These are phyloP conservation scores for Allygus modestus DNA, from an alignment of 2,888 invertebrate genomes.

Conservation along the genomic window DNA sequence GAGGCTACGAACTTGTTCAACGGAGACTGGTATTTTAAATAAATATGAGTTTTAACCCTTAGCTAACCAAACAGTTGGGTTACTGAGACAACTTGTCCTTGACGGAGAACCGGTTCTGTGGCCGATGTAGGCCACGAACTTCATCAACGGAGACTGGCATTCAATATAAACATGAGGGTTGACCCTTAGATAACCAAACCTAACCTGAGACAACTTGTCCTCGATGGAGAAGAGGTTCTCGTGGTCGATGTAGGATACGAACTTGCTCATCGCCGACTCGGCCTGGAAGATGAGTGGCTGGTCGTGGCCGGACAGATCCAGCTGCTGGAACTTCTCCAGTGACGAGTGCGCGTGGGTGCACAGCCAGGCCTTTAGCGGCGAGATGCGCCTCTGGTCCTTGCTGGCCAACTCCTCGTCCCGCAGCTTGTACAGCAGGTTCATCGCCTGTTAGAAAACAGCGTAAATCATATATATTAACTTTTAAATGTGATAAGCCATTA, in stretches of 20 bases:
- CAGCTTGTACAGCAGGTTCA: slow-evolving; percentile 92
- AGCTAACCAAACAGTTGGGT: too few species aligned
- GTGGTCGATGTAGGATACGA: slow-evolving; percentile 96
- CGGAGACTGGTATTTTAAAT: too few species aligned
- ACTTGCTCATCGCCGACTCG: slow-evolving; percentile 91
- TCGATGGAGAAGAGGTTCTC: slow-evolving; percentile 91
- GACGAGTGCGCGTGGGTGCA: slow-evolving; percentile 91
- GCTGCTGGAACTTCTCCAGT: slow-evolving; percentile 88
- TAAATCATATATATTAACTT: too few species aligned
- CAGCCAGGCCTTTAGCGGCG: slow-evolving; percentile 94
- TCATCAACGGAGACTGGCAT: too few species aligned
- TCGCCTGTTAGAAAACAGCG: slow-evolving; percentile 80
- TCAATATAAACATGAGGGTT: too few species aligned
- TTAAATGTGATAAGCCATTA: slow-evolving; percentile 30
- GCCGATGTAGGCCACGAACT: too few species aligned
- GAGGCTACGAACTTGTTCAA: slow-evolving; percentile 76
- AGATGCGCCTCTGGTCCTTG: slow-evolving; percentile 86
- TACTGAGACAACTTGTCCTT: too few species aligned
- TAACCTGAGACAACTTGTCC: slow-evolving; percentile 96
- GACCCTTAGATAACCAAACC: too few species aligned
- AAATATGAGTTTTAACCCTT: too few species aligned
- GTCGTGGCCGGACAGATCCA: slow-evolving; percentile 79
- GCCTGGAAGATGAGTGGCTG: slow-evolving; percentile 91
- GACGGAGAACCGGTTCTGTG: too few species aligned
- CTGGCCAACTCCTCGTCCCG: slow-evolving; percentile 86